A percentile compares a stretch with the other conserved stretches of the same genome.
These are phyloP conservation scores for Drosophila pseudoananassae DNA, from an alignment of 1,140 invertebrate species.

Conservation along the genomic window DNA sequence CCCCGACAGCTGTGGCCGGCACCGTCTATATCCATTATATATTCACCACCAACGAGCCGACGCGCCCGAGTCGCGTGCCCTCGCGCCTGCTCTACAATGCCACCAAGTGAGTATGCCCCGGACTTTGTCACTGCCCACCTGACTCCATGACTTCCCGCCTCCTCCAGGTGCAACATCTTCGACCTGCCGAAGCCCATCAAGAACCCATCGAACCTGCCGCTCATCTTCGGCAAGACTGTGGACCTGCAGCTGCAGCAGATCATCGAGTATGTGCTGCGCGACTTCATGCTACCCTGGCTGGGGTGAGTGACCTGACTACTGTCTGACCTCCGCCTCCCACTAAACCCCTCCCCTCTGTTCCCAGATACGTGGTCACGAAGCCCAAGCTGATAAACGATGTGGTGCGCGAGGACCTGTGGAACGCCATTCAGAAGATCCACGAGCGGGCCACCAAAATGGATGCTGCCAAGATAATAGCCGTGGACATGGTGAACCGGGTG, in stretches of 20 bases:
- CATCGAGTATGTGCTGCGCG: constrained; percentile 91
- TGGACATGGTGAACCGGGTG: constrained; percentile 89
- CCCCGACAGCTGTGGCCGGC: constrained; percentile 70
- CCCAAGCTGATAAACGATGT: constrained; percentile 87
- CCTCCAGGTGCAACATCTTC: constrained; percentile 73
- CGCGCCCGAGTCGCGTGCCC: constrained; percentile 71
- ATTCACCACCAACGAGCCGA: constrained; percentile 78
- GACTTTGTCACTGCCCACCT: constrained; percentile 20
- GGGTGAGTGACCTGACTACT: constrained; percentile 83
- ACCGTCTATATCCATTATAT: constrained; percentile 82
- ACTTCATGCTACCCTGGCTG: constrained; percentile 91
- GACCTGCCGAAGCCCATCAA: constrained; percentile 82
- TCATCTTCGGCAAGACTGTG: constrained; percentile 91
- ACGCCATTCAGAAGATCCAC: constrained; percentile 90
- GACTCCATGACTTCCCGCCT: neutral
- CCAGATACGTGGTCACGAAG: constrained; percentile 84
- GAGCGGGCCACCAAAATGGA: constrained; percentile 90
- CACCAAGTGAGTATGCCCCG: constrained; percentile 73
- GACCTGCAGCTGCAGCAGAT: constrained; percentile 93
- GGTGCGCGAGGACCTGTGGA: constrained; percentile 93
- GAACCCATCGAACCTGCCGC: constrained; percentile 86
- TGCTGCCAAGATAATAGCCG: constrained; percentile 92
- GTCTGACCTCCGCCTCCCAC: neutral
- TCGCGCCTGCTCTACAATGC: constrained; percentile 82
- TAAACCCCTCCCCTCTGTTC: neutral